Evolutionary conservation across 2,888 invertebrate genomes (phyloP), one percentile per base, ranked within the genome.

Genomic region (Encarsia formosa): DNA sequence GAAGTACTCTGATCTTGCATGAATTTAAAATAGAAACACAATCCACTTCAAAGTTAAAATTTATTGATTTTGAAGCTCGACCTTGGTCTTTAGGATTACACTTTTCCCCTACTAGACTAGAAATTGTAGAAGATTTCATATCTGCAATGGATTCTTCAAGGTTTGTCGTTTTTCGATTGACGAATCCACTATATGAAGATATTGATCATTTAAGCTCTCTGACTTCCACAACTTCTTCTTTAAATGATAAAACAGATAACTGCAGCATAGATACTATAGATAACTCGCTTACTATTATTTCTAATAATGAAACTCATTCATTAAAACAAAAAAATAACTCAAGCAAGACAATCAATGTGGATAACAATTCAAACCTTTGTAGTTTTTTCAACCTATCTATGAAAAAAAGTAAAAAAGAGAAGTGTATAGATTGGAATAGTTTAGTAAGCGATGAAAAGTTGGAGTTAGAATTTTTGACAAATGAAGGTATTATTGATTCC

Each of bases 51-150:
- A 83, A 82, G 63, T 76, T 83, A 59, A 80, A 80, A 55, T 87
- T 85, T 63, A 77, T 86, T 40, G 87, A 87, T 65, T 86, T 87
- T 65, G 81, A 85, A 59, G 83, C 84, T 43, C 74, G 81, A 55
- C 81, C 84, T 26, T 79, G 87, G 64, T 79, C 81, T 38, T 73
- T 88, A 2, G 82, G 83, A 60, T 73, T 87, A 42, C 78, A 80
- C 50, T 86, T 87, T 66, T 65, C 75, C 16, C 84, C 86, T 3
- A 69, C 75, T 2, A 76, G 79, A 49, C 73, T 87, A 41, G 77
- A 78, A 29, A 73, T 87, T 39, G 80, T 81, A 26, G 87, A 88
- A 66, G 85, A 87, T 70, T 83, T 84, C 53, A 76, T 87, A 19
- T 81, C 82, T 1, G 81, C 82, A 52, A 77, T 82, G 69, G 83